Evolutionary conservation across 37 sponge, comb jelly and placozoan genomes (phyloP).

Genomic region (Oopsacas minuta): DNA sequence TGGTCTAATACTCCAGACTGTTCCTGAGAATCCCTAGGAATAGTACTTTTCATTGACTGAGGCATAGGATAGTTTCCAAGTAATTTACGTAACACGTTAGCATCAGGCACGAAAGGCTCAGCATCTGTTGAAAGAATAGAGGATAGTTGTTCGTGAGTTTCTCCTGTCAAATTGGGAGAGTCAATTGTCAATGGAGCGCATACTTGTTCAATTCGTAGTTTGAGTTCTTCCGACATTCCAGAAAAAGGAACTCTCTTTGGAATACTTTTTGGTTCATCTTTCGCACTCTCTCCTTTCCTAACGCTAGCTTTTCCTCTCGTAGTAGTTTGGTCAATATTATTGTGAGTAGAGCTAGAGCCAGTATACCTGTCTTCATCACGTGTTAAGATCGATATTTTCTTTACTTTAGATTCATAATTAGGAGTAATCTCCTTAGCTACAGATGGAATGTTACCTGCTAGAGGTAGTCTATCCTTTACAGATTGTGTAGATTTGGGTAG

Average conservation of each 20-base stretch:
- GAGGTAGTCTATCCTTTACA: background rate
- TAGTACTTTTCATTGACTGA: background rate
- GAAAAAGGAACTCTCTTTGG: background rate
- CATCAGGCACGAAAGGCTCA: background rate
- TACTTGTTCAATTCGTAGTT: background rate
- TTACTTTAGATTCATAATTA: background rate
- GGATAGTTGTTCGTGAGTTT: constrained; percentile 14
- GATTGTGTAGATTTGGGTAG: too few relatives aligned
- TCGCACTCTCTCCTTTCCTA: background rate
- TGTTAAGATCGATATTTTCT: background rate
- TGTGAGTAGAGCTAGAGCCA: background rate
- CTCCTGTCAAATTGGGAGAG: background rate
- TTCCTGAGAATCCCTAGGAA: background rate
- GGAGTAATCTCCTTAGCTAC: background rate
- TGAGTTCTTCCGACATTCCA: background rate
- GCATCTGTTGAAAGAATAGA: constrained; percentile 14
- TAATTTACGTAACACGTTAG: background rate
- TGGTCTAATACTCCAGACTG: background rate
- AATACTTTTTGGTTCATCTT: background rate
- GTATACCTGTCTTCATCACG: too few relatives aligned
- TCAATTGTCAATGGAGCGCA: constrained; percentile 1
- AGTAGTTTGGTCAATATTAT: background rate
- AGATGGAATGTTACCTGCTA: background rate
- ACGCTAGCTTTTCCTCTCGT: background rate
- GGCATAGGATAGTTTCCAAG: background rate